These are phyloP conservation scores for Chauna torquata DNA, from an alignment of 2,113 vertebrate genomes.

Conservation along the genomic window DNA sequence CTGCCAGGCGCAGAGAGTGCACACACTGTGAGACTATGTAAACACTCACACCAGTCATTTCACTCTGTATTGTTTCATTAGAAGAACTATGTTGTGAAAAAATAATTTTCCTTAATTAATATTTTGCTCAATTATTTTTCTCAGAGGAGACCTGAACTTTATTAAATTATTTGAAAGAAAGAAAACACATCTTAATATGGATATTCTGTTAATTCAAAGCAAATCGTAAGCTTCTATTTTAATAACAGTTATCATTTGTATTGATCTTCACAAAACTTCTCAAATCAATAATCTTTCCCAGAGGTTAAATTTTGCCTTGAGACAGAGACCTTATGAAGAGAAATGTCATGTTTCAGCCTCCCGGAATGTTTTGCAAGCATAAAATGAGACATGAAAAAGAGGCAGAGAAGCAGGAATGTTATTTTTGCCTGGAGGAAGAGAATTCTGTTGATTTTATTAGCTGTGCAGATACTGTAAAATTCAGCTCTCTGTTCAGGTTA, in stretches of 20 bases:
- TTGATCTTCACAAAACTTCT: not conserved
- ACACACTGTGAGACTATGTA: not conserved
- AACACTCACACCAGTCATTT: not conserved
- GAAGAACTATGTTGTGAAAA: not conserved
- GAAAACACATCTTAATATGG: not conserved
- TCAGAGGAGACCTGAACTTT: not conserved
- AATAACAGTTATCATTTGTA: not conserved
- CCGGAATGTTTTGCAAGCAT: not conserved
- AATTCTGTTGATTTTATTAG: constrained; percentile 1
- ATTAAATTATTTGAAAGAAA: not conserved
- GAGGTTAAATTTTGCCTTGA: not conserved
- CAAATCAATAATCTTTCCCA: not conserved
- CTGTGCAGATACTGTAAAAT: not conserved
- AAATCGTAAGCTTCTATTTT: not conserved
- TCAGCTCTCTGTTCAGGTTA: not conserved
- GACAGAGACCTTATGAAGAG: constrained; percentile 1
- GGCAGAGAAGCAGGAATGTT: not conserved
- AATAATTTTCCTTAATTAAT: constrained; percentile 8
- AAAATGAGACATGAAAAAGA: constrained; percentile 28
- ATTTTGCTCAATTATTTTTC: constrained; percentile 33
- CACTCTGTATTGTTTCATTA: not conserved
- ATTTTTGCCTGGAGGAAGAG: not conserved
- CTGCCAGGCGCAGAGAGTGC: fast-evolving
- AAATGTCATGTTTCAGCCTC: not conserved
- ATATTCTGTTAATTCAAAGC: not conserved